Conservation (phyloP, 2,113 vertebrate genomes). For the Anser brachyrhynchus region DNA sequence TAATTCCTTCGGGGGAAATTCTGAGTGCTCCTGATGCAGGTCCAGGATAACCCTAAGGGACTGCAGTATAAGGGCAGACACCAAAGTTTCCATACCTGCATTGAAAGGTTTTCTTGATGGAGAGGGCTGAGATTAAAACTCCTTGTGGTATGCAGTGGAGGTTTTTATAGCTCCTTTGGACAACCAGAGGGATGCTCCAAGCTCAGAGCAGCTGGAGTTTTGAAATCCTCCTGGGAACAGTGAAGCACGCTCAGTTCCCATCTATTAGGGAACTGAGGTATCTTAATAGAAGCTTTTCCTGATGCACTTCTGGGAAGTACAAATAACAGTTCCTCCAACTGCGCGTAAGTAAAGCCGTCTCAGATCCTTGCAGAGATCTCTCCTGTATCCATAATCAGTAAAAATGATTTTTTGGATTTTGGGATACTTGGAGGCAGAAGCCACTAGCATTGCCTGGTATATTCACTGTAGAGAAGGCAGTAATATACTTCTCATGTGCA, state of each 20-base stretch:
- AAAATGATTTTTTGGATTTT: neutral
- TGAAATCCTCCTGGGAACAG: neutral
- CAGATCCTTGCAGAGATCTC: neutral
- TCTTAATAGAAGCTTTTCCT: neutral
- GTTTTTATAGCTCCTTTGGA: neutral
- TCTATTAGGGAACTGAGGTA: too few relatives aligned
- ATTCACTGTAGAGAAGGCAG: neutral
- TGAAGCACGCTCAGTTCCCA: fast-evolving
- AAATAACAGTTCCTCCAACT: neutral
- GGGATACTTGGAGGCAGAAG: neutral
- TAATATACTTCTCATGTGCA: neutral
- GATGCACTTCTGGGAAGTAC: neutral
- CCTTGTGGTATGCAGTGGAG: neutral
- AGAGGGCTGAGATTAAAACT: neutral
- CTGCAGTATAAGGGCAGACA: neutral
- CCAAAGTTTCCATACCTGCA: neutral
- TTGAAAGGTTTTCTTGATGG: neutral
- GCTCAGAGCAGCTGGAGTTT: neutral
- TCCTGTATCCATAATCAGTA: neutral
- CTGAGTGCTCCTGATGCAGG: neutral
- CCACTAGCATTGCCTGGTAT: neutral
- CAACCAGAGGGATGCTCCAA: neutral
- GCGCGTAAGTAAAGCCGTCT: neutral
- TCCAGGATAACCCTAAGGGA: neutral
- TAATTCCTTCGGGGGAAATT: neutral